Evolutionary conservation across 2,113 vertebrate genomes (phyloP), one percentile per base, ranked within the genome.

Genomic region (Sebastes fasciatus): DNA sequence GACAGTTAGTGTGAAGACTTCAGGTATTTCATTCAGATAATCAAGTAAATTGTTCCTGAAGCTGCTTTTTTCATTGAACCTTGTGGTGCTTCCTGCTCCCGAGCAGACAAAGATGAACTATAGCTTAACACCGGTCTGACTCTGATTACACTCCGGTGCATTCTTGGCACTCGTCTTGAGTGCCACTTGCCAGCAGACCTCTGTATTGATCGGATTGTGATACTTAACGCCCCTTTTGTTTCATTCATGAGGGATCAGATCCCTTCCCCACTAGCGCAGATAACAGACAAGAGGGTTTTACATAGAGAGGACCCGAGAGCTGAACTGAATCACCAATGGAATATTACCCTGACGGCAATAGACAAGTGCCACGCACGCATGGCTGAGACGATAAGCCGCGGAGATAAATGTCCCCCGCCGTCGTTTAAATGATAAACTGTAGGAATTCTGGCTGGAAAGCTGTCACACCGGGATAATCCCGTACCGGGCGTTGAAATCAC

Each of bases 361-460:
- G 92, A 86, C 87, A 85, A 92, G 92, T 93, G 92, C 85, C 89
- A 67, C 67, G 84, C 77, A 77, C 83, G 52, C 8, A 49, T 67
- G 80, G 87, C 86, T 79, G 86, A 89, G 88, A 48, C 60, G 86
- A 91, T 94, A 92, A 94, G 90, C 91, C 81, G 26, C 5, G 12
- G 70, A 89, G 92, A 94, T 93, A 92, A 92, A 93, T 83, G 89
- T 89, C 90, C 84, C 86, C 89, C 70, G 78, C 82, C 86, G 90
- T 90, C 88, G 89, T 94, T 93, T 90, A 89, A 88, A 94, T 94
- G 92, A 93, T 93, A 84, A 92, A 93, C 85, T 89, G 87, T 68
- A 71, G 88, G 91, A 94, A 92, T 92, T 85, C 40, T 82, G 91
- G 70, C 83, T 83, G 83, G 72, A 88, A 90, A 83, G 89, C 83